Evolutionary conservation across 2,888 invertebrate species (phyloP), one percentile per base, ranked within the genome.

Genomic region (Perizoma flavofasciatum): DNA sequence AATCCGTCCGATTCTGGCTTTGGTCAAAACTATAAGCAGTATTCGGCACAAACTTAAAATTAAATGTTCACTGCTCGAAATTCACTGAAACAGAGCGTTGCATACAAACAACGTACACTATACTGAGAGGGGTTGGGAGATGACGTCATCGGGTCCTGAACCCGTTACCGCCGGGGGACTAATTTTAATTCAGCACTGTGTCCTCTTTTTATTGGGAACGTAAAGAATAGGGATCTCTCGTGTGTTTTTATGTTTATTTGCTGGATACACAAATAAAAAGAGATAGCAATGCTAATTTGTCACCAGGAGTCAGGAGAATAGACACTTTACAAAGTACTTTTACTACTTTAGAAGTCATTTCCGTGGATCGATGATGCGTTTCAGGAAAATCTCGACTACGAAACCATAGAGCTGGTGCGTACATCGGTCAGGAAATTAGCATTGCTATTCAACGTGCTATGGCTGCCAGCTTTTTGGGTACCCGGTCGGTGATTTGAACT

Each of bases 161-260:
- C 63, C 58, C 55, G 57, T 52, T 61, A 64, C 51, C 61, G 49
- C 40, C 60, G 35, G 45, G 58, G 56, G 62, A 62, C 62, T 62
- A 62, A 62, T 62, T 58, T 59, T 62, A 62, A 62, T 62, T 58
- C 61, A 40, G 61, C 57, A 54, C 48, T 41, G 48, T 51, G 58
- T 62, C 58, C 58, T 51, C 55, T 62, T 62, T 61, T 58, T 58
- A 62, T 58, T 58, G 50, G 48, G 44, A 58, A 45, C 48, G 62
- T 61, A 57, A 59, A 50, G 48, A 41, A 61, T 57, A 46, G 49
- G 34, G 46, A 39, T 10, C 43, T 11, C 46, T 46, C 49, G 10
- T 49, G 40, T 54, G 48, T 48, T 62, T 58, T 47, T 50, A 61
- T 39, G 54, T 61, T 61, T 52, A 55, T 51, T 54, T 39, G 11